These are phyloP conservation scores for Suncus etruscus DNA, from an alignment of 2,113 vertebrate species.

Conservation along the genomic window DNA sequence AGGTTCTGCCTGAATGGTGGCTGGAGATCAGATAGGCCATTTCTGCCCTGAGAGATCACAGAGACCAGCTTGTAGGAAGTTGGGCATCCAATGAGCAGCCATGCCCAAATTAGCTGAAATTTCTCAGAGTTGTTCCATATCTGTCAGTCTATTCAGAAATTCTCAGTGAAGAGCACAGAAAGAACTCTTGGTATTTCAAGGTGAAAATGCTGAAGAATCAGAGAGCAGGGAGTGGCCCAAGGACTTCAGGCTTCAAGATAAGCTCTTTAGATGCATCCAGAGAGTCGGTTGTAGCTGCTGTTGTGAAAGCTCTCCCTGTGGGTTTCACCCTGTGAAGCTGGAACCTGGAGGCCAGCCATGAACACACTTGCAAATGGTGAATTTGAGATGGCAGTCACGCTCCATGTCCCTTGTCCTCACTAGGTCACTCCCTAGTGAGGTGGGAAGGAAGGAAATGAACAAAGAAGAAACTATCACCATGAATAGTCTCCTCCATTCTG, in stretches of 20 bases:
- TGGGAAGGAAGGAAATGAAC: no score
- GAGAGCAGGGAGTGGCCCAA: not conserved
- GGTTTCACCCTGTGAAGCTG: not conserved
- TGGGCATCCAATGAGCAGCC: not conserved
- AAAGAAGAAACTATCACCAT: no score
- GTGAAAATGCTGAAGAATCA: not conserved
- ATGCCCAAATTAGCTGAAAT: not conserved
- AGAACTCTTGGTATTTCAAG: not conserved
- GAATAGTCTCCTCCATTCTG: not conserved
- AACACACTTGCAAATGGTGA: not conserved
- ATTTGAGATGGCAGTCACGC: not conserved
- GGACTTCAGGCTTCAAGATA: not conserved
- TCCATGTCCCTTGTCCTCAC: not conserved
- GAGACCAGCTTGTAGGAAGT: not conserved
- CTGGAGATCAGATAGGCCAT: no score
- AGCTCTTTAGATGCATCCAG: not conserved
- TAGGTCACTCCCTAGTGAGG: no score
- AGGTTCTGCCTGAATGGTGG: no score
- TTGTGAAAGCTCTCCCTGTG: no score
- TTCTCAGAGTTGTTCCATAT: not conserved
- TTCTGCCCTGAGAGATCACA: no score
- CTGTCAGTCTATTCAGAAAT: not conserved
- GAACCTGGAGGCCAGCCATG: not conserved
- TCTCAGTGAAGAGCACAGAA: slow-evolving; percentile 5
- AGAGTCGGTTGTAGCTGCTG: not conserved